Base-by-base conservation (phyloP, 2,113 vertebrate species). In the Hippocampus zosterae region DNA sequence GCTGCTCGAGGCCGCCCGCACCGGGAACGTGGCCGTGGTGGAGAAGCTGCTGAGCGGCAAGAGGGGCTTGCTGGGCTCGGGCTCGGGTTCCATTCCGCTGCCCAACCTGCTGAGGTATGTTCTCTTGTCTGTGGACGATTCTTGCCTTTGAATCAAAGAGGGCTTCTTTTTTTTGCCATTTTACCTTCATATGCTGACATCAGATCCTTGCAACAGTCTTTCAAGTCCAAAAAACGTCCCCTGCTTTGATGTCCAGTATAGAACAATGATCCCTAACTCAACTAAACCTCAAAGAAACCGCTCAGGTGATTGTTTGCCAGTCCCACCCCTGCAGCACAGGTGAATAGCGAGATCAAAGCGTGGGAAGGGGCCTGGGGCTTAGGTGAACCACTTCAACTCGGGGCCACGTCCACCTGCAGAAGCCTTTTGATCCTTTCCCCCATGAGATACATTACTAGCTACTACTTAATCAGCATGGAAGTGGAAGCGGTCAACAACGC, bases 21-120 rank as follows among this genome's bases (percentile, higher is more conserved):
- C 94, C 66, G 96, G 96, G 87, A 98, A 98, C 86, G 95, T 98
- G 84, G 93, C 91, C 87, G 84, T 96, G 91, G 96, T 98, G 93
- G 96, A 98, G 91, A 98, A 98, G 93, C 90, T 98, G 90, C 89
- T 98, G 80, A 96, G 94, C 87, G 96, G 95, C 71, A 95, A 94
- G 91, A 96, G 94, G 88, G 96, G 96, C 90, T 93, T 98, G 81
- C 92, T 98, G 91, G 95, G 96, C 84, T 93, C 95, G 73, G 93
- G 94, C 84, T 95, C 96, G 62, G 94, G 95, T 81, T 93, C 96
- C 90, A 93, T 97, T 85, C 95, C 95, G 78, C 92, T 98, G 79
- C 95, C 96, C 85, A 96, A 91, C 88, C 93, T 98, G 42, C 91
- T 98, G 84, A 98, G 96, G 96, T 98, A 95, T 92, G 94, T 57